phyloP scores from a whole-genome alignment of 2,888 invertebrate species.

The Lamellibrachia satsuma region DNA sequence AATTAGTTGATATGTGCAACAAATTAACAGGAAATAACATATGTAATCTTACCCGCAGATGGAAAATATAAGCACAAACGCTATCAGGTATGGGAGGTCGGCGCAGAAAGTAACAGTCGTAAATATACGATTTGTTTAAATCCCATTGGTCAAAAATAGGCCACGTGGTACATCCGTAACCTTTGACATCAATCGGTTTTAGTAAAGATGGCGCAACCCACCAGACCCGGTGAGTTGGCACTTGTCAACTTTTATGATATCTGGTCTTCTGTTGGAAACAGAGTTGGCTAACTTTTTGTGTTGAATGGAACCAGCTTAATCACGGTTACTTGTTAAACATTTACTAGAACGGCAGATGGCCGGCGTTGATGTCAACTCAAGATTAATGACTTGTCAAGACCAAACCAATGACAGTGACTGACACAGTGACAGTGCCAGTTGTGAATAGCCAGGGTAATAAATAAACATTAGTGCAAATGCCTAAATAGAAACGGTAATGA shows the following conservation, averaged over 20 bases:
- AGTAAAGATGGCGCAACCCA: conserved; percentile 52
- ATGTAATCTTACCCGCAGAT: not conserved
- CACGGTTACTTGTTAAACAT: not conserved
- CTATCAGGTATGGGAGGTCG: conserved; percentile 9
- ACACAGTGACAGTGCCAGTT: no score
- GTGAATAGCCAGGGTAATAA: no score
- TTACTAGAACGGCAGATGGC: not conserved
- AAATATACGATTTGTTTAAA: conserved; percentile 17
- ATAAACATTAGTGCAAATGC: no score
- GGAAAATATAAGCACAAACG: conserved; percentile 17
- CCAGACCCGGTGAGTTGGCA: conserved; percentile 54
- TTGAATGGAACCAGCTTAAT: not conserved
- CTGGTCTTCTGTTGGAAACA: not conserved
- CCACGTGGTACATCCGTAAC: conserved; percentile 4
- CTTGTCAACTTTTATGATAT: not conserved
- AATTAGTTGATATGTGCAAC: not conserved
- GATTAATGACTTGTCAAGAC: no score
- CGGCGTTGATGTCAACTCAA: not conserved
- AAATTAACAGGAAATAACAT: not conserved
- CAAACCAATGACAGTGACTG: no score
- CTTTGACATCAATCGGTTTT: not conserved
- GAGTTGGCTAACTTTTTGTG: not conserved
- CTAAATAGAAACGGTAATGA: no score
- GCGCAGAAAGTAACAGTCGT: conserved; percentile 17
- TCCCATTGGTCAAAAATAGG: not conserved